phyloP scores from a whole-genome alignment of 2,113 vertebrate genomes.

The Climacteris rufus region DNA sequence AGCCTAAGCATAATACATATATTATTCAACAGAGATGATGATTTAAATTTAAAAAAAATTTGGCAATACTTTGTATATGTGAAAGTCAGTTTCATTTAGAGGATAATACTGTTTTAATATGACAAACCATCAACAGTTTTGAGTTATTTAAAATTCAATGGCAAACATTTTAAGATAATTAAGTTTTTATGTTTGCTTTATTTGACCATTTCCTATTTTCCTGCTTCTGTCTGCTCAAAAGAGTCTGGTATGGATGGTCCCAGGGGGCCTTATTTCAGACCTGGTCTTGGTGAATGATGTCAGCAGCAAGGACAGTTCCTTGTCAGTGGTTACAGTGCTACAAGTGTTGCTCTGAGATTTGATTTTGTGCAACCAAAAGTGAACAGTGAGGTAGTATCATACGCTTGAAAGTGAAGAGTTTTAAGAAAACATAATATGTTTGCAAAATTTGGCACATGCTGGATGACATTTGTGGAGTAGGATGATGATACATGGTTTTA shows the following conservation, averaged over 20 bases:
- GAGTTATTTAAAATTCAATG: not conserved
- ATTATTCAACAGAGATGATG: not conserved
- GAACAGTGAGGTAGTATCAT: not conserved
- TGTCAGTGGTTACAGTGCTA: not conserved
- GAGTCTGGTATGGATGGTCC: not conserved
- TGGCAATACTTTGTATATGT: not conserved
- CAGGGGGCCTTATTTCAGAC: not conserved
- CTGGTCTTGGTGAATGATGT: not conserved
- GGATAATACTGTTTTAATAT: not conserved
- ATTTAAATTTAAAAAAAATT: not conserved
- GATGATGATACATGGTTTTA: not conserved
- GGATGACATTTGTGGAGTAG: not conserved
- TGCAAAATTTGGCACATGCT: not conserved
- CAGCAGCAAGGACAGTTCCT: not conserved
- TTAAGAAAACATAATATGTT: not conserved
- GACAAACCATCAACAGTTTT: not conserved
- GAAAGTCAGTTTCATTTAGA: not conserved
- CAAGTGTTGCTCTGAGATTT: not conserved
- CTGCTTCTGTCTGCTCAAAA: not conserved
- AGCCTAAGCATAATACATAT: not conserved
- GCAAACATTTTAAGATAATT: not conserved
- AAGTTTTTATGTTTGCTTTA: not conserved
- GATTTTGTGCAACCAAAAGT: not conserved
- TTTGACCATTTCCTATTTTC: not conserved
- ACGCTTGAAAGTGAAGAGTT: not conserved